Evolutionary conservation across 64 coral and sea anemone species (phyloP).

Genomic region (Pachyseris speciosa): DNA sequence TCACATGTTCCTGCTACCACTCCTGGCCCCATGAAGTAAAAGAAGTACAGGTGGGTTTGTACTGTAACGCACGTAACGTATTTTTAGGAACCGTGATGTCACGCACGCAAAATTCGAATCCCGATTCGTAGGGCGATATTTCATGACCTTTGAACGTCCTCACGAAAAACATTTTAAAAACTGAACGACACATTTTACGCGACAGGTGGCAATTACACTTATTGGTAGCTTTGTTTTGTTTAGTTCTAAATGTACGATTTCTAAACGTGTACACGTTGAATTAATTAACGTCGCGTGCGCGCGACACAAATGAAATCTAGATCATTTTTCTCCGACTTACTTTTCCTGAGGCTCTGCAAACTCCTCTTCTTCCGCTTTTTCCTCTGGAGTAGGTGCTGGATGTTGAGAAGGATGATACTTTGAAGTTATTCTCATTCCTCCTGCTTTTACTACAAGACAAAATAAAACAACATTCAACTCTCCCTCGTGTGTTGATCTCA

Average conservation of each 20-base stretch:
- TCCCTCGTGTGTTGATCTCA: not conserved
- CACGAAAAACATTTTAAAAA: not conserved
- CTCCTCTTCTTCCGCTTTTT: slow-evolving; percentile 98
- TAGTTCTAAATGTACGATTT: not conserved
- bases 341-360: slow-evolving; percentile 89
- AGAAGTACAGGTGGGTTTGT: no score
- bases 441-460: slow-evolving; percentile 84
- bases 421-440: slow-evolving; percentile 93
- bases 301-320: not conserved
- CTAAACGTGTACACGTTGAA: not conserved
- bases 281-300: not conserved
- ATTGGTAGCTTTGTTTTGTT: not conserved
- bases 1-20: no score
- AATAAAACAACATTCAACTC: not conserved
- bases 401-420: slow-evolving; percentile 81
- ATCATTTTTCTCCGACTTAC: not conserved
- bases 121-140: no score
- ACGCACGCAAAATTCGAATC: no score
- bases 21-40: not conserved
- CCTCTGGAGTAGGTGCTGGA: slow-evolving; percentile 81
- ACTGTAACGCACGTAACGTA: no score
- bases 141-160: no score
- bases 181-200: not conserved
- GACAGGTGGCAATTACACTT: not conserved
- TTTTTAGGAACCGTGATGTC: no score